Evolutionary conservation across 2,797 vertebrate species (phyloP).

Genomic region (Emydoidea blandingii): DNA sequence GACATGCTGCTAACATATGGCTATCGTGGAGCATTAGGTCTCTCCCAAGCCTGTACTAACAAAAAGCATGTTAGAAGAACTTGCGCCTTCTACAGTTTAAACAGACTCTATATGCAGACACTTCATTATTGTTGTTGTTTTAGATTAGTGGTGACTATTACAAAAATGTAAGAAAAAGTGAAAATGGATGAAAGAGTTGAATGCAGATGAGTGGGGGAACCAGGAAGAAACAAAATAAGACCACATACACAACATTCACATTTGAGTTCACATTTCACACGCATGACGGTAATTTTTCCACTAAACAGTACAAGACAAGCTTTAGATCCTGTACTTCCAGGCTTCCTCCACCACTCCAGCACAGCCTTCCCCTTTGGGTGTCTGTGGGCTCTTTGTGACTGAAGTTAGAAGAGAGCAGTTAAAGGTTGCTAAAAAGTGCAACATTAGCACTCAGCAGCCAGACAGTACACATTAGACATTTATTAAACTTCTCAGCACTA

Average conservation of each 20-base stretch:
- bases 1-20: constrained; percentile 70
- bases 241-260: constrained; percentile 52
- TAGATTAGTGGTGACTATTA: constrained; percentile 45
- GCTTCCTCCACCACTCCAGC: not conserved
- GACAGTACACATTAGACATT: not conserved
- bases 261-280: constrained; percentile 22
- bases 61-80: constrained; percentile 51
- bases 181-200: constrained; percentile 57
- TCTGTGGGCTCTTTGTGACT: constrained; percentile 32
- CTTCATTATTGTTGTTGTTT: constrained; percentile 52
- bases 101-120: constrained; percentile 17
- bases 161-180: constrained; percentile 37
- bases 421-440: constrained; percentile 40
- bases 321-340: not conserved
- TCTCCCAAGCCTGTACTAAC: constrained; percentile 54
- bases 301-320: not conserved
- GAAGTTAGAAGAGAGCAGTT: constrained; percentile 3
- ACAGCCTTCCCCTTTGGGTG: not conserved
- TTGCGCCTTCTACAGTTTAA: constrained; percentile 43
- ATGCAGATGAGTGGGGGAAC: not conserved
- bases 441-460: not conserved
- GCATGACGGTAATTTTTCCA: constrained; percentile 29
- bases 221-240: constrained; percentile 49
- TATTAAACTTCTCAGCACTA: constrained; percentile 35
- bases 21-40: constrained; percentile 35